These are phyloP conservation scores for Myotis brandtii DNA, from an alignment of 2,113 vertebrate species.

Conservation along the genomic window DNA sequence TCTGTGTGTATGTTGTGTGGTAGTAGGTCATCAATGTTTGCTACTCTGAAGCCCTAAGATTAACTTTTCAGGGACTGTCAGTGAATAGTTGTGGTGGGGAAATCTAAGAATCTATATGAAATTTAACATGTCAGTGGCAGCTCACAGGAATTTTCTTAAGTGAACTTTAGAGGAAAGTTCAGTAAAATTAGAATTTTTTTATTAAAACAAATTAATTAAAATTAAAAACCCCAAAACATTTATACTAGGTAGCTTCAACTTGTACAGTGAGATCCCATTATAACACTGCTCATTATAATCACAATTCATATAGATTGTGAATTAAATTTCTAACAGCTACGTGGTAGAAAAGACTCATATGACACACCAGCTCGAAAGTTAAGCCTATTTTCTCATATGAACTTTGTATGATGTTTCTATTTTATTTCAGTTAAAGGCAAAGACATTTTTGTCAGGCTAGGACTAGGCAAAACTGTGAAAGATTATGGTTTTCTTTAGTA, in stretches of 20 bases:
- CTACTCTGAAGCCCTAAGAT: neutral
- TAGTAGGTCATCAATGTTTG: fast-evolving
- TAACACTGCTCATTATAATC: neutral
- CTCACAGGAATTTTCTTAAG: neutral
- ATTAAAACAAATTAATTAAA: neutral
- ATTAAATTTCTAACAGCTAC: neutral
- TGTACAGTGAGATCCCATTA: neutral
- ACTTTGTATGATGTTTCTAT: neutral
- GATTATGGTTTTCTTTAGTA: neutral
- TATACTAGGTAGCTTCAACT: neutral
- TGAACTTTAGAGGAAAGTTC: neutral
- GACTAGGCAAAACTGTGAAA: neutral
- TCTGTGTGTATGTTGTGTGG: fast-evolving
- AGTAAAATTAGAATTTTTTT: neutral
- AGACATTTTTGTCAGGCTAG: neutral
- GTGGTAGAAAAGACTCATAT: neutral
- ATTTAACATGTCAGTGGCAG: neutral
- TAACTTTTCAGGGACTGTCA: neutral
- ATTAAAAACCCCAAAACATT: neutral
- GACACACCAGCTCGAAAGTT: too few species aligned
- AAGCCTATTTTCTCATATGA: neutral
- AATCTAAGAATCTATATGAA: neutral
- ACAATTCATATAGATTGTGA: neutral
- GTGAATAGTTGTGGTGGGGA: neutral
- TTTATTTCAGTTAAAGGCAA: neutral